A percentile compares a stretch with the other conserved stretches of the same genome.
phyloP scores from a whole-genome alignment of 2,888 invertebrate species.

The Acheta domesticus region DNA sequence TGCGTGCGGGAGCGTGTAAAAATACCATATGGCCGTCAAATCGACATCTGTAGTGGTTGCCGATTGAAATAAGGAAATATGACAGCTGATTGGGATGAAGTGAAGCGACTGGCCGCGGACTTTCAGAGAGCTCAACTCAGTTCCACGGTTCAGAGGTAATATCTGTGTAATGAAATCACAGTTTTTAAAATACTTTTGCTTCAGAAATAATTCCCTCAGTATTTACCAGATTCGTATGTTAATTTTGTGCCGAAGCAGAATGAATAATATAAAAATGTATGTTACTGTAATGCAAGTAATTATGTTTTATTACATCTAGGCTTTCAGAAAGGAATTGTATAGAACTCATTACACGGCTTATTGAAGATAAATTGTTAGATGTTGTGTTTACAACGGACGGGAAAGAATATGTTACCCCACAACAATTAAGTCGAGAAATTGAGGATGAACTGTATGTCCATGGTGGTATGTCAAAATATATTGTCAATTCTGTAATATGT shows the following conservation, averaged over 20 bases:
- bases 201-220: neutral
- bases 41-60: no score
- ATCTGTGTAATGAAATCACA: neutral
- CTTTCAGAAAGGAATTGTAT: conserved; percentile 95
- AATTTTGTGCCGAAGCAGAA: neutral
- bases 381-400: conserved; percentile 95
- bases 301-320: conserved; percentile 51
- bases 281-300: no score
- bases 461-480: conserved; percentile 53
- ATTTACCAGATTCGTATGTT: neutral
- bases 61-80: neutral
- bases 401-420: conserved; percentile 92
- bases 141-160: conserved; percentile 79
- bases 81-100: conserved; percentile 88
- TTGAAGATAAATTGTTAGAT: conserved; percentile 79
- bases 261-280: neutral
- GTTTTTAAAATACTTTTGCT: conserved; percentile 22
- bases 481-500: conserved; percentile 21
- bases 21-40: no score
- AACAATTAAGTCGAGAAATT: conserved; percentile 85
- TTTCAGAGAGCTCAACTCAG: conserved; percentile 94
- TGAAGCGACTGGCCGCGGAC: conserved; percentile 93
- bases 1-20: no score
- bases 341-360: conserved; percentile 86
- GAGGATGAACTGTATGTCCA: conserved; percentile 83